phyloP scores from a whole-genome alignment of 2,113 vertebrate species.

The Bujurquina vittata region DNA sequence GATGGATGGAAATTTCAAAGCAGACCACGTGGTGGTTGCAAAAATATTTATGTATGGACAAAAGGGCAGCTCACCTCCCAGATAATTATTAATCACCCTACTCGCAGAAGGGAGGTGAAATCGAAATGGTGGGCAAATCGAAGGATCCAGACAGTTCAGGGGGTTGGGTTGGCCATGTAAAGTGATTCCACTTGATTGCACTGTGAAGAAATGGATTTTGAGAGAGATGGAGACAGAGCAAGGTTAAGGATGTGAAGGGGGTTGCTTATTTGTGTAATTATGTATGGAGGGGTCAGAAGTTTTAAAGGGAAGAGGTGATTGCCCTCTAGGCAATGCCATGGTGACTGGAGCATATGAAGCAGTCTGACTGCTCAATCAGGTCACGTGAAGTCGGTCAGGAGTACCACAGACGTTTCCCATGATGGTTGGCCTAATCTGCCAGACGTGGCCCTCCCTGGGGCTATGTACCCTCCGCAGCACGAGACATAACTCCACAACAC shows the following conservation, averaged over 20 bases:
- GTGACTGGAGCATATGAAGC: conserved; percentile 68
- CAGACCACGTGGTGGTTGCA: not conserved
- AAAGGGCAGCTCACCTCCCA: not conserved
- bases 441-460: conserved; percentile 60
- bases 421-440: conserved; percentile 66
- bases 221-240: not conserved
- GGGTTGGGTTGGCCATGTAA: not conserved
- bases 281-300: not conserved
- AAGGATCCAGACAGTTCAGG: not conserved
- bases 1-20: not conserved
- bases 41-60: not conserved
- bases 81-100: not conserved
- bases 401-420: conserved; percentile 56
- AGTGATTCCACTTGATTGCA: conserved; percentile 28
- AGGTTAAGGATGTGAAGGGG: not conserved
- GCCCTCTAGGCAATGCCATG: conserved; percentile 41
- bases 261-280: conserved; percentile 12
- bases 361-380: conserved; percentile 77
- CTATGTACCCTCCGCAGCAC: conserved; percentile 27
- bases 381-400: conserved; percentile 79
- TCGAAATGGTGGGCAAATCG: not conserved
- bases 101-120: not conserved
- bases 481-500: conserved; percentile 13
- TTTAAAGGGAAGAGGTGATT: conserved; percentile 28
- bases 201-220: not conserved